Conservation (phyloP, 2,797 vertebrate genomes). For the Crocidura indochinensis region DNA sequence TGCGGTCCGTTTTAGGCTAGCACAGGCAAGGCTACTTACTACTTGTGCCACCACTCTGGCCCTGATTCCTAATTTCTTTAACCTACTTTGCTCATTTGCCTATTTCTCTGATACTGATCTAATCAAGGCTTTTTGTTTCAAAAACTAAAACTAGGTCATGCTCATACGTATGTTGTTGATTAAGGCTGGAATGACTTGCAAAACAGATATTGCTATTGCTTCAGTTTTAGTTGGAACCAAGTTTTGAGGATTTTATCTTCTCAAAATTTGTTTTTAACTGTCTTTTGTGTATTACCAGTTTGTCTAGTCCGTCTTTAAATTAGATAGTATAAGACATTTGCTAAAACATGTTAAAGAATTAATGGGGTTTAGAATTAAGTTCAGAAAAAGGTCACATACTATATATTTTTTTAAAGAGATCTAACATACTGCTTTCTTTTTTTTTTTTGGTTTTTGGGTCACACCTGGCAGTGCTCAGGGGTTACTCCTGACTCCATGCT, state of each 20-base stretch:
- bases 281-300: neutral
- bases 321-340: constrained; percentile 26
- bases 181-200: neutral
- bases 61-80: too few species aligned
- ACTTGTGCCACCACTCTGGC: too few species aligned
- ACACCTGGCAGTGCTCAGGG: too few species aligned
- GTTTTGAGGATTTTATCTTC: neutral
- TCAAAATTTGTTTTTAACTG: neutral
- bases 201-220: neutral
- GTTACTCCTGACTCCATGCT: too few species aligned
- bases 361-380: constrained; percentile 2
- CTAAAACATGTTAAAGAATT: neutral
- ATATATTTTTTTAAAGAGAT: neutral
- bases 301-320: neutral
- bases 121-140: constrained; percentile 21
- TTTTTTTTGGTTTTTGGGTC: too few species aligned
- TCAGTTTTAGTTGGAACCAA: constrained; percentile 26
- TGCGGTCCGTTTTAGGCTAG: too few species aligned
- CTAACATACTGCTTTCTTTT: neutral
- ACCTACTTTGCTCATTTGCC: neutral
- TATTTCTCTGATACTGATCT: constrained; percentile 28
- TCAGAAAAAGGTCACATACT: constrained; percentile 8
- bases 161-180: constrained; percentile 19
- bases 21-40: too few species aligned
- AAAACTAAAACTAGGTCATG: constrained; percentile 23